Base-by-base conservation (phyloP, 2,888 invertebrate species). In the Chymomyza procnemis region DNA sequence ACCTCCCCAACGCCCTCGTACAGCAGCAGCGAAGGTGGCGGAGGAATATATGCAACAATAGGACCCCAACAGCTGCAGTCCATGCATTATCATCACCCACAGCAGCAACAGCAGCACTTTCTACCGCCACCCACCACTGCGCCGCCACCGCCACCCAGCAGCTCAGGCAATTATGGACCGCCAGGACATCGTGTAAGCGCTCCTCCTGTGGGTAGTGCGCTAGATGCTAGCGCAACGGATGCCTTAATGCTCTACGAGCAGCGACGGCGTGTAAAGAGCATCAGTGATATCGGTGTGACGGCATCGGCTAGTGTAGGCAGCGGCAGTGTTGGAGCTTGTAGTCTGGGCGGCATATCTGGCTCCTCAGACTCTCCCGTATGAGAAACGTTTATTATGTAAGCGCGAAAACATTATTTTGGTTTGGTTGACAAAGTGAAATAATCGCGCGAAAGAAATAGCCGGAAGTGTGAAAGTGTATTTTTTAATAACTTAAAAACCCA, bases 1-100 rank as follows among this genome's bases (percentile, higher is more conserved):
- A 91, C 91, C 85, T 91, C 91, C 78, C 91, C 91, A 81, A 91
- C 91, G 78, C 91, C 91, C 82, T 91, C 91, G 84, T 91, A 91
- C 80, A 91, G 91, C 80, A 91, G 91, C 79, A 90, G 90, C 78
- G 91, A 91, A 70, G 91, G 90, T 70, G 89, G 89, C 73, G 90
- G 90, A 84, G 90, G 90, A 79, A 90, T 91, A 78, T 91, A 91
- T 82, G 90, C 91, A 82, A 90, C 90, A 78, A 88, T 91, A 88
- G 90, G 90, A 64, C 78, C 82, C n/a, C 77, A 76, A 18, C 78
- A 78, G n/a, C 46, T 76, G 59, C 76, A 72, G 4, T 61, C 79
- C 9, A 68, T 62, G 2, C 85, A 85, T 4, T 73, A 74, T 52
- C 68, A 64, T 5, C 63, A 59, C 19, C 67, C 46, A 48, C 61